Evolutionary conservation across 2,888 invertebrate species (phyloP), one percentile per base, ranked within the genome.

Genomic region (Lymantria monacha): DNA sequence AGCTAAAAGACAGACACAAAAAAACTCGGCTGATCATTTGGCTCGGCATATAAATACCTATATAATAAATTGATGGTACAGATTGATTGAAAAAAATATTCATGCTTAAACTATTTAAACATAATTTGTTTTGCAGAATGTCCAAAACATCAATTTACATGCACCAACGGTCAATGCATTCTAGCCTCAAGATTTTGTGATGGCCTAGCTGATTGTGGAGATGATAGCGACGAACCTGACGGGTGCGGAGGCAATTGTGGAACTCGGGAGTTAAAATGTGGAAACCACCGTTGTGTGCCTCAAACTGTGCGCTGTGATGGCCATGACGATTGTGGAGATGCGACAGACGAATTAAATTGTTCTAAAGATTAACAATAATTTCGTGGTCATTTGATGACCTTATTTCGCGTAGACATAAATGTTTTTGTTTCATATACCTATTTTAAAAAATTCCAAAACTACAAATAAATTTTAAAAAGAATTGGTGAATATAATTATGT

Each of bases 181-280:
- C 72, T 86, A 15, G 91, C 92, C 52, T 87, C 92, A 43, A 87
- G 93, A 49, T 95, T 95, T 81, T 96, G 96, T 76, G 95, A 96
- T 69, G 94, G 95, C 0, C 82, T 92, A 46, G 81, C 89, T 1
- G 95, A 96, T 74, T 96, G 96, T 70, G 74, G 70, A 0, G 95
- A 96, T 63, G 87, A 91, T 50, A 94, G 94, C 38, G 96, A 96
- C 70, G 96, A 96, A 78, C 95, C 95, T 0, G 78, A 70, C 15
- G 91, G 91, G 30, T 91, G 92, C 61, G 83, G 84, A 57, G 79
- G 86, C 74, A 93, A 86, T 15, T 94, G 94, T 70, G 89, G 93
- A 8, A 82, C 85, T 44, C 85, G 92, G 59, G 93, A 92, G 62
- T 57, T 87, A 51, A 79, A 78, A 12, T 91, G 91, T 70, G 65